These are phyloP conservation scores for Tetramorium parvispinum DNA, from an alignment of 1,140 invertebrate species.

Conservation along the genomic window DNA sequence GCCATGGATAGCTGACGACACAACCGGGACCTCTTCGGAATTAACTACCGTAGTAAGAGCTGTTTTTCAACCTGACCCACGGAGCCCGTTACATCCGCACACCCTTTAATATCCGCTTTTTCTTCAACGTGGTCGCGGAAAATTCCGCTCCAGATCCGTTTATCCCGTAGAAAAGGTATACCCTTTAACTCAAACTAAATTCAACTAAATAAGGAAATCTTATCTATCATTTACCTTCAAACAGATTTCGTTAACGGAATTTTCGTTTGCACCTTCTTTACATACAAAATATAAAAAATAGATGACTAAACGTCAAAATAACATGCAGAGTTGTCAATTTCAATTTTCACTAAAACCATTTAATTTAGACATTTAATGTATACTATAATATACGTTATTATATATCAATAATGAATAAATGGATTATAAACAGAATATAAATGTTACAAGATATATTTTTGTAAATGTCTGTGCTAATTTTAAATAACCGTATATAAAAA, in stretches of 20 bases:
- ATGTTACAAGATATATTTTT: too few species aligned
- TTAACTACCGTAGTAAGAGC: constrained; percentile 75
- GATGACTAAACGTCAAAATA: not conserved
- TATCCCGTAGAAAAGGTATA: not conserved
- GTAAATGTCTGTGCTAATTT: too few species aligned
- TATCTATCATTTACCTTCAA: constrained; percentile 29
- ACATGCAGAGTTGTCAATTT: not conserved
- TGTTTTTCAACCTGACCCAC: constrained; percentile 73
- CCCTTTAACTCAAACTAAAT: constrained; percentile 18
- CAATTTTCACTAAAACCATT: not conserved
- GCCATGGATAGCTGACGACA: constrained; percentile 73
- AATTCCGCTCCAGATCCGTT: not conserved
- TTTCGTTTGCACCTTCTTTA: not conserved
- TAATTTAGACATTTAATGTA: not conserved
- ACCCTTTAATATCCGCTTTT: constrained; percentile 29
- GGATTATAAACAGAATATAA: not conserved
- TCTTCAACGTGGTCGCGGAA: not conserved
- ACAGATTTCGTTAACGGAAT: not conserved
- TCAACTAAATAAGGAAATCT: constrained; percentile 15
- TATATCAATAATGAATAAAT: not conserved
- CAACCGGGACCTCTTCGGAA: constrained; percentile 77
- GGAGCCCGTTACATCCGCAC: not conserved
- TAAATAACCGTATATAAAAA: not conserved
- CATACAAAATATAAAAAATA: too few species aligned
- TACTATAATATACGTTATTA: not conserved